Conservation (phyloP, 2,797 vertebrate genomes). For the Capromys pilorides region DNA sequence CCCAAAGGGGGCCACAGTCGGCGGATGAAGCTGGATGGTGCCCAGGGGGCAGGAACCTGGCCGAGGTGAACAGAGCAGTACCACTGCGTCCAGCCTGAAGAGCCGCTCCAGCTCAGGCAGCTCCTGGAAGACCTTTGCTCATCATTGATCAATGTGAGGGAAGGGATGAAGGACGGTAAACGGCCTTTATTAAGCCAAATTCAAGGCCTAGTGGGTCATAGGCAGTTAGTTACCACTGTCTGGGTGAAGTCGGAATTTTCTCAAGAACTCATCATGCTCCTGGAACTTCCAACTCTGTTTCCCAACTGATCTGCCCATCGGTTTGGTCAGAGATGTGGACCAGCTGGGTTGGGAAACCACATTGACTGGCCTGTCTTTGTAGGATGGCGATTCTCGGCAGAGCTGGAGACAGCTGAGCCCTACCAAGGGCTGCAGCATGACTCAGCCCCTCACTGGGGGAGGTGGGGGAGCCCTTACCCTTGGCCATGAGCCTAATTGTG, state of each 20-base stretch:
- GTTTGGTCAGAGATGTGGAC: not conserved
- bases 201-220: not conserved
- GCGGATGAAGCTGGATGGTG: not conserved
- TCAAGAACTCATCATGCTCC: not conserved
- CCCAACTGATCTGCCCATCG: not conserved
- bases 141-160: fast-evolving
- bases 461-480: not conserved
- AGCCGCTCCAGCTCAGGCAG: fast-evolving
- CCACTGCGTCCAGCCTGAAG: not conserved
- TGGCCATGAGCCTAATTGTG: not conserved
- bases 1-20: not conserved
- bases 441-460: not conserved
- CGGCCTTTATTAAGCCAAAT: not conserved
- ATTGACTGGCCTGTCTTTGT: fast-evolving
- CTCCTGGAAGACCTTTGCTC: not conserved
- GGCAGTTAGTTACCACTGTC: not conserved
- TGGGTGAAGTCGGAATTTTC: conserved; percentile 23
- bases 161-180: not conserved
- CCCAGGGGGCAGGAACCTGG: not conserved
- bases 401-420: not conserved
- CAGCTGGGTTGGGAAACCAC: not conserved
- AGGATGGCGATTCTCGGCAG: not conserved
- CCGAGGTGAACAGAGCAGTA: not conserved
- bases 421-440: not conserved
- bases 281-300: conserved; percentile 21